Conservation (phyloP, 2,113 vertebrate species). For the Bubalus kerabau region DNA sequence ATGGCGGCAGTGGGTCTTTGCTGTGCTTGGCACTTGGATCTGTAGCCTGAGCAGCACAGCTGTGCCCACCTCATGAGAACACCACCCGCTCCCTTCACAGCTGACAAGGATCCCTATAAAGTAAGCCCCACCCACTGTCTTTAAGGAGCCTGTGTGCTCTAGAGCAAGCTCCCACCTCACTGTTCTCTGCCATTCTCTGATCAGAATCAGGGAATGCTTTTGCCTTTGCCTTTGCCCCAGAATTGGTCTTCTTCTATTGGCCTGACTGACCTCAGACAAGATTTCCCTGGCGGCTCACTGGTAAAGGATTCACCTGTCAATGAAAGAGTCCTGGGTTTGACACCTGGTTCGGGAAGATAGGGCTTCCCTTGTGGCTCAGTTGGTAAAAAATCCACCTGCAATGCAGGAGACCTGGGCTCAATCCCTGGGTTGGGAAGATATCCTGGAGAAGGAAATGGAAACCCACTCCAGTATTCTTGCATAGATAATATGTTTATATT, state of each 20-base stretch:
- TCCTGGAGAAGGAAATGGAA: background rate
- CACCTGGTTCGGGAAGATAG: background rate
- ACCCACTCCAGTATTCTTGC: background rate
- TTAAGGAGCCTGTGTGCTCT: background rate
- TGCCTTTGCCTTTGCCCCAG: background rate
- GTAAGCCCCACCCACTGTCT: background rate
- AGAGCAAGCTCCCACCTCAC: background rate
- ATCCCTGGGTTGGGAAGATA: background rate
- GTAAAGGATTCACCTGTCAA: background rate
- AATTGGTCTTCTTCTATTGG: background rate
- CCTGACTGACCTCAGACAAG: background rate
- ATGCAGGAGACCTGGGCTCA: background rate
- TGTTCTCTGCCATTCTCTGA: background rate
- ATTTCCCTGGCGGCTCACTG: background rate
- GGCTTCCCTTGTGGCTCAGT: background rate
- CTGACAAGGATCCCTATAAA: background rate
- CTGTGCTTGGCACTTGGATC: background rate
- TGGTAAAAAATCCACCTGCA: background rate
- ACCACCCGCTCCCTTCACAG: background rate
- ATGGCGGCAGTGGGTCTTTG: background rate
- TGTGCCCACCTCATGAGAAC: background rate
- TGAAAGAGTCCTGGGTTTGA: background rate
- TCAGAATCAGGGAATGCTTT: background rate
- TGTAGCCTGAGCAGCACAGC: background rate
- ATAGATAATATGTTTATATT: background rate